Evolutionary conservation across 2,888 invertebrate genomes (phyloP).

Genomic region (Melanargia galathea): DNA sequence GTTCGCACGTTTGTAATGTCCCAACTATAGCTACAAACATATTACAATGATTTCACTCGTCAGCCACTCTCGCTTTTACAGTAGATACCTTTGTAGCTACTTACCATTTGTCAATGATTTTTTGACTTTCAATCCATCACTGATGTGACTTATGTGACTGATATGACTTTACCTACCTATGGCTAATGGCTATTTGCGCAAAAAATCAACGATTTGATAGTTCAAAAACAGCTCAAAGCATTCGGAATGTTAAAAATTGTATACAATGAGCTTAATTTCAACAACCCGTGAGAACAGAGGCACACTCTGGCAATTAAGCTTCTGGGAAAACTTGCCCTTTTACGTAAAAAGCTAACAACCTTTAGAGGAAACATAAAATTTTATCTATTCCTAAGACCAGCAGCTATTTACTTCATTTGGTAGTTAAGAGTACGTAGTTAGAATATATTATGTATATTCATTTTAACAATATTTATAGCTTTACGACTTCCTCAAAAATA

Average conservation of each 20-base stretch:
- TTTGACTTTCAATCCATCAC: too few relatives aligned
- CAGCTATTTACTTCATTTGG: not conserved
- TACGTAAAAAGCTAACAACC: constrained; percentile 31
- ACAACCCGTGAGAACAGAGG: constrained; percentile 34
- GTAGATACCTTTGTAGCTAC: too few relatives aligned
- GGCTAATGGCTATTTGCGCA: too few relatives aligned
- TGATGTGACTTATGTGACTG: too few relatives aligned
- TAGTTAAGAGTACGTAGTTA: constrained; percentile 4
- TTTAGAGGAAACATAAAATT: constrained; percentile 23
- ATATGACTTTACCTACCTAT: too few relatives aligned
- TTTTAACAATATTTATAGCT: not conserved
- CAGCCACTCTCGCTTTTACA: too few relatives aligned
- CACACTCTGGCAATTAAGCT: constrained; percentile 16
- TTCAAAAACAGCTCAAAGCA: not conserved
- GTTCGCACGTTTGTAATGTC: too few relatives aligned
- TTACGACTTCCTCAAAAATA: constrained; percentile 5
- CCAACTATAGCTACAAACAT: too few relatives aligned
- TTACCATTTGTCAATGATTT: too few relatives aligned
- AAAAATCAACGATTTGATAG: too few relatives aligned
- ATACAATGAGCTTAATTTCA: constrained; percentile 3
- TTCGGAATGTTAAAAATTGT: not conserved
- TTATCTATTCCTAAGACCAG: constrained; percentile 5
- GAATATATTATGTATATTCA: not conserved
- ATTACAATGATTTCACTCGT: too few relatives aligned
- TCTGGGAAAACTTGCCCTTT: constrained; percentile 34